Evolutionary conservation across 2,888 invertebrate genomes (phyloP).

Genomic region (Dione vanillae): DNA sequence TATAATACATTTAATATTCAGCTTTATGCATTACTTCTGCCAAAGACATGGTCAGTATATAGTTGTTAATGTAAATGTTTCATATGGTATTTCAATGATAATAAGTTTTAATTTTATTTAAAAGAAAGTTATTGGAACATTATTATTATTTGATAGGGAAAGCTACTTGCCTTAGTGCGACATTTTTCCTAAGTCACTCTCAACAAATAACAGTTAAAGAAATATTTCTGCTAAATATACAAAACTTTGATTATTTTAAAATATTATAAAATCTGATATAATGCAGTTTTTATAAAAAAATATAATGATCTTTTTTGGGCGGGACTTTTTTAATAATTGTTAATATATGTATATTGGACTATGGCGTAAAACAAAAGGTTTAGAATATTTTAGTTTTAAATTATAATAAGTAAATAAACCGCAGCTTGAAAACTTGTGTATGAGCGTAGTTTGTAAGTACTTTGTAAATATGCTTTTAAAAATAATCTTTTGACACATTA

Average conservation of each 20-base stretch:
- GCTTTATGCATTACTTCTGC: constrained; percentile 4
- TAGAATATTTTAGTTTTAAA: not conserved
- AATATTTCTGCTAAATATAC: no score
- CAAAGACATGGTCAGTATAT: constrained; percentile 18
- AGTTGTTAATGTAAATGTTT: not conserved
- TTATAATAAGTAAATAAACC: not conserved
- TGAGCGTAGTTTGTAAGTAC: constrained; percentile 13
- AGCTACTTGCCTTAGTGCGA: no score
- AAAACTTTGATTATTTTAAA: no score
- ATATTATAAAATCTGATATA: no score
- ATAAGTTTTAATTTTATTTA: not conserved
- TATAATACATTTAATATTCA: not conserved
- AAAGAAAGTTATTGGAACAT: no score
- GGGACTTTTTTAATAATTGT: not conserved
- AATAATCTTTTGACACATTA: not conserved
- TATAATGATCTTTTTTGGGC: no score
- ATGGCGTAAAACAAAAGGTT: not conserved
- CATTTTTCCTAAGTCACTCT: no score
- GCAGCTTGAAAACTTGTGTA: constrained; percentile 11
- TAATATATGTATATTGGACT: not conserved
- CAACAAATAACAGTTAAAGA: no score
- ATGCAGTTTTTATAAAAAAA: no score
- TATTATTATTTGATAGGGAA: no score
- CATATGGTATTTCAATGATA: not conserved
- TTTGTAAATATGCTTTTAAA: constrained; percentile 21